A percentile compares a stretch with the other conserved stretches of the same genome.
phyloP scores from a whole-genome alignment of 2,888 invertebrate genomes.

The Drosophila setosimentum region DNA sequence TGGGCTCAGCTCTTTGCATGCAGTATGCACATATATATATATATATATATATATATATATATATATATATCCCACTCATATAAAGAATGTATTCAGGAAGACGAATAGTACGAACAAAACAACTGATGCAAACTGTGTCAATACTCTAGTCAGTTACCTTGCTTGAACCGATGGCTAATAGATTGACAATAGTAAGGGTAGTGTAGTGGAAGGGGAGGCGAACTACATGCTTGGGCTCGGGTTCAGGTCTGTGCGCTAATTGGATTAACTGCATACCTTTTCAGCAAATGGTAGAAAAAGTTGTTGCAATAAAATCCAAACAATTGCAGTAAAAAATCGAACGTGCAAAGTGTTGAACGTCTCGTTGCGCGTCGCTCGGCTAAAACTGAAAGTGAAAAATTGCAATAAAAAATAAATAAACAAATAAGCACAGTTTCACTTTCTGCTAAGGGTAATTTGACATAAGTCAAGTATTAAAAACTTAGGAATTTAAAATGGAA shows the following conservation, averaged over 20 bases:
- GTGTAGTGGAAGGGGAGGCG: not conserved
- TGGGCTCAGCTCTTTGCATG: slow-evolving; percentile 29
- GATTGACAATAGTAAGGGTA: not conserved
- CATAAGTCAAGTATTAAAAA: not conserved
- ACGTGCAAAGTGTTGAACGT: slow-evolving; percentile 71
- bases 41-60: too few relatives aligned
- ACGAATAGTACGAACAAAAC: slow-evolving; percentile 42
- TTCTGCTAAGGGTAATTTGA: not conserved
- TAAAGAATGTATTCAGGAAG: slow-evolving; percentile 53
- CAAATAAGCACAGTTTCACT: not conserved
- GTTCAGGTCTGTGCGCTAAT: slow-evolving; percentile 62
- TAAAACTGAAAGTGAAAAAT: not conserved
- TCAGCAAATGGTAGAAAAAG: slow-evolving; percentile 64
- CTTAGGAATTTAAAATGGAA: not conserved
- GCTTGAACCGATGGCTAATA: slow-evolving; percentile 8
- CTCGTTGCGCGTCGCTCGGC: slow-evolving; percentile 35
- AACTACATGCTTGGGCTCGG: slow-evolving; percentile 9
- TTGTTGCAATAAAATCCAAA: slow-evolving; percentile 70
- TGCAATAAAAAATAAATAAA: not conserved
- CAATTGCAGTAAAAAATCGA: slow-evolving; percentile 77
- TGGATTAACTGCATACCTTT: slow-evolving; percentile 71
- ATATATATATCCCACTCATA: slow-evolving; percentile 18
- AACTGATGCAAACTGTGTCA: slow-evolving; percentile 65
- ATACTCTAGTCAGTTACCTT: slow-evolving; percentile 70
- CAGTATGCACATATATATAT: not conserved